These are phyloP conservation scores for Rosalia funebris DNA, from an alignment of 2,888 invertebrate species.

Conservation along the genomic window DNA sequence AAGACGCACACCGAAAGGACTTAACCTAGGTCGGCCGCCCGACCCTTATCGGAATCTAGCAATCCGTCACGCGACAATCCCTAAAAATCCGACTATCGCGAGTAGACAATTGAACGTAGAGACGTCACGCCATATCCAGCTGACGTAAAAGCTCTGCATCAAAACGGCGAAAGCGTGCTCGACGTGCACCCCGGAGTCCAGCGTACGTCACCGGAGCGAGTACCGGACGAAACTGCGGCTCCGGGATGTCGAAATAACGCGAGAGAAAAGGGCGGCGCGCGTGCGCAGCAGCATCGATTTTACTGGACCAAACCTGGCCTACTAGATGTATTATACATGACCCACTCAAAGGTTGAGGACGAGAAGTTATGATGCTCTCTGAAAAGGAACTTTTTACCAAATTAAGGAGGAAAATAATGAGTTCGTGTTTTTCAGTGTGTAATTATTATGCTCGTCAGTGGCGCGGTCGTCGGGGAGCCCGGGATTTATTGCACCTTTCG, in stretches of 20 bases:
- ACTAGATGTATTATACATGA: slow-evolving; percentile 62
- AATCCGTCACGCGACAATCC: slow-evolving; percentile 7
- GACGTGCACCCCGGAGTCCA: slow-evolving; percentile 25
- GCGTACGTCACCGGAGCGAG: slow-evolving; percentile 36
- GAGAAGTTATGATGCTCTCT: slow-evolving; percentile 40
- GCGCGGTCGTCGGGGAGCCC: background rate
- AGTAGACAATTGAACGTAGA: slow-evolving; percentile 11
- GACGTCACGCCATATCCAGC: slow-evolving; percentile 19
- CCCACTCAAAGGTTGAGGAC: slow-evolving; percentile 52
- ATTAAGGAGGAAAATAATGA: slow-evolving; percentile 28
- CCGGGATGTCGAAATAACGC: slow-evolving; percentile 54
- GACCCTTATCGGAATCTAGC: slow-evolving; percentile 1
- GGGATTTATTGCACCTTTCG: slow-evolving; percentile 9
- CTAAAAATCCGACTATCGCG: slow-evolving; percentile 16
- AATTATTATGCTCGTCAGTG: slow-evolving; percentile 17
- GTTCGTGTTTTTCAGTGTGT: slow-evolving; percentile 2
- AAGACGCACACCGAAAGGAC: slow-evolving; percentile 3
- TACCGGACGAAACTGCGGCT: slow-evolving; percentile 56
- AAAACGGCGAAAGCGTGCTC: slow-evolving; percentile 12
- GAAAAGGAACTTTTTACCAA: slow-evolving; percentile 25
- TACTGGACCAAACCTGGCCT: slow-evolving; percentile 60
- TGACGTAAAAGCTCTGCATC: slow-evolving; percentile 17
- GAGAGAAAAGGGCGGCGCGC: slow-evolving; percentile 51
- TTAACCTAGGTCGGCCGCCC: slow-evolving; percentile 21
- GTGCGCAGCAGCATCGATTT: slow-evolving; percentile 59